Percentiles rank a stretch among this genome's conserved stretches.
Evolutionary conservation across 2,113 vertebrate genomes (phyloP).

Genomic region (Macaca nemestrina): DNA sequence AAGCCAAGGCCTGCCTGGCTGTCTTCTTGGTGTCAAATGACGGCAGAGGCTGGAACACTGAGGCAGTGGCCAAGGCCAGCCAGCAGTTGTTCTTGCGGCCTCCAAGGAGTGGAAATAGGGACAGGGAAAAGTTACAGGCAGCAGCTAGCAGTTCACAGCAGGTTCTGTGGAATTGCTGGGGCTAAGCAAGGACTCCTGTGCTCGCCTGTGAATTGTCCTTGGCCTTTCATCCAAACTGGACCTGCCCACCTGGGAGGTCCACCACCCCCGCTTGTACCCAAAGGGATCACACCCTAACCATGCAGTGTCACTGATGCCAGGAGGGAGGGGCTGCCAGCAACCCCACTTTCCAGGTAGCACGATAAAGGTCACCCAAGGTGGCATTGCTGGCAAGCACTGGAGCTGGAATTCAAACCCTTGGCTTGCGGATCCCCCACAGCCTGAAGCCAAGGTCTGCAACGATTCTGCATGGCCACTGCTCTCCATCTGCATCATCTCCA

Average conservation of each 20-base stretch:
- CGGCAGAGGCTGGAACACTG: not conserved
- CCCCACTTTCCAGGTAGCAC: not conserved
- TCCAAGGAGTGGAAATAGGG: not conserved
- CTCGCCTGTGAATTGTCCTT: fast-evolving
- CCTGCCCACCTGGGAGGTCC: not conserved
- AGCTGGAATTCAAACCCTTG: not conserved
- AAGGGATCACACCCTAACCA: not conserved
- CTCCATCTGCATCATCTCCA: not conserved
- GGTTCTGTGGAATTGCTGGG: not conserved
- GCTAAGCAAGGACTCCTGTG: not conserved
- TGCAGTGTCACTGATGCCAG: not conserved
- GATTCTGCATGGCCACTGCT: not conserved
- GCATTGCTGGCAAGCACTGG: not conserved
- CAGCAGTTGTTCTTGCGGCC: not conserved
- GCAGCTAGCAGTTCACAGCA: not conserved
- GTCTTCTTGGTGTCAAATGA: not conserved
- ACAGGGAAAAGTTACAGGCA: not conserved
- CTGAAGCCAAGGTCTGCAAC: not conserved
- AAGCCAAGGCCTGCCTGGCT: not conserved
- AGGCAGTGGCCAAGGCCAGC: not conserved
- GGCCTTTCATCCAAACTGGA: not conserved
- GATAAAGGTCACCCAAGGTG: not conserved
- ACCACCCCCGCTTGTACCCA: not conserved
- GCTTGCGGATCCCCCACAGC: not conserved
- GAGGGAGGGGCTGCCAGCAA: not conserved